A percentile compares a stretch with the other conserved stretches of the same genome.
These are phyloP conservation scores for Nebria brevicollis DNA, from an alignment of 2,888 invertebrate species.

Conservation along the genomic window DNA sequence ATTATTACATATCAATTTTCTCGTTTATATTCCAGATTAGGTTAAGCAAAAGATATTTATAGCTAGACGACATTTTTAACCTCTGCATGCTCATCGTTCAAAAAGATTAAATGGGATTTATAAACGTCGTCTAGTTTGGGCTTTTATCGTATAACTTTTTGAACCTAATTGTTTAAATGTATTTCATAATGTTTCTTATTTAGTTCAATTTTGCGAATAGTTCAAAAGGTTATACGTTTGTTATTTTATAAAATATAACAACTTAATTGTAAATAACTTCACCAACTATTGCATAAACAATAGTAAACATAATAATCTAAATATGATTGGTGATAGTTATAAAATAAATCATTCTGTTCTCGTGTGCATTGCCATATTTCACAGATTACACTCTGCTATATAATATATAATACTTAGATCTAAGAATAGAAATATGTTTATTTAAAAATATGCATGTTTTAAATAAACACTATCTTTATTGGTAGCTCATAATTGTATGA, in stretches of 20 bases:
- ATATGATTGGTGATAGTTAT: conserved; percentile 36
- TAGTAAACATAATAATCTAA: not conserved
- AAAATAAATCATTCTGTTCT: conserved; percentile 36
- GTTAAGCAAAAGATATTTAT: not conserved
- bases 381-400: conserved; percentile 32
- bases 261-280: conserved; percentile 38
- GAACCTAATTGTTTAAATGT: not conserved
- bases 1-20: too few relatives aligned
- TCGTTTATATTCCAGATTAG: not conserved
- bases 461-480: not conserved
- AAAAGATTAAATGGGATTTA: not conserved
- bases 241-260: not conserved
- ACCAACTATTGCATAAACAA: conserved; percentile 19
- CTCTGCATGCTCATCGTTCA: not conserved
- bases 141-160: not conserved
- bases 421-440: conserved; percentile 3
- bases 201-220: not conserved
- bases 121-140: not conserved
- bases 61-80: not conserved
- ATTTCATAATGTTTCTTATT: not conserved
- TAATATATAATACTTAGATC: not conserved
- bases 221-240: not conserved
- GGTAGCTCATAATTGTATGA: not conserved
- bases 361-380: conserved; percentile 18
- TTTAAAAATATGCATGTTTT: not conserved